phyloP scores from a whole-genome alignment of 2,888 invertebrate genomes.

The Liposcelis brunnea region DNA sequence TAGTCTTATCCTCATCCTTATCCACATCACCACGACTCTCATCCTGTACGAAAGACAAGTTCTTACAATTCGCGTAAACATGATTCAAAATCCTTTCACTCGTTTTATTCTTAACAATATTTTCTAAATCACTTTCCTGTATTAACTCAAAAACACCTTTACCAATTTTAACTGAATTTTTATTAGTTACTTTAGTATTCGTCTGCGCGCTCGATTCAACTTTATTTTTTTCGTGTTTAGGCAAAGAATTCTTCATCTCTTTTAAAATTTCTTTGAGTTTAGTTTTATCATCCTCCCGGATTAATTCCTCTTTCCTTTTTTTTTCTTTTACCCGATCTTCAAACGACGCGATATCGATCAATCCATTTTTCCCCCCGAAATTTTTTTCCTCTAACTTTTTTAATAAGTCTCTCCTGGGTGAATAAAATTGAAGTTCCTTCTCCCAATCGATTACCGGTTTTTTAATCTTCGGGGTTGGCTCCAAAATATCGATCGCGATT shows the following conservation, averaged over 20 bases:
- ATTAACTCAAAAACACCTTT: constrained; percentile 33
- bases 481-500: constrained; percentile 21
- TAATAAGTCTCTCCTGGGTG: constrained; percentile 11
- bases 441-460: constrained; percentile 18
- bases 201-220: no score
- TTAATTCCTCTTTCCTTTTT: constrained; percentile 10
- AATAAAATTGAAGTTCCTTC: constrained; percentile 20
- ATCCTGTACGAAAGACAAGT: constrained; percentile 19
- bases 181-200: no score
- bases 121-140: constrained; percentile 36
- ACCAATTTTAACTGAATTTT: constrained; percentile 17
- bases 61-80: constrained; percentile 28
- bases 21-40: no score
- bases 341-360: no score
- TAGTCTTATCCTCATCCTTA: constrained; percentile 22
- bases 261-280: constrained; percentile 50
- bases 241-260: constrained; percentile 59
- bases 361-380: no score
- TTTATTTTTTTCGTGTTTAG: no score
- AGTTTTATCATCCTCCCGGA: constrained; percentile 15
- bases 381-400: no score
- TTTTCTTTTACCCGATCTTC: constrained; percentile 8
- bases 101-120: constrained; percentile 29
- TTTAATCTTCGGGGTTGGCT: neutral
- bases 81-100: constrained; percentile 18